phyloP scores from a whole-genome alignment of 2,113 vertebrate genomes.

The Trogon surrucura region DNA sequence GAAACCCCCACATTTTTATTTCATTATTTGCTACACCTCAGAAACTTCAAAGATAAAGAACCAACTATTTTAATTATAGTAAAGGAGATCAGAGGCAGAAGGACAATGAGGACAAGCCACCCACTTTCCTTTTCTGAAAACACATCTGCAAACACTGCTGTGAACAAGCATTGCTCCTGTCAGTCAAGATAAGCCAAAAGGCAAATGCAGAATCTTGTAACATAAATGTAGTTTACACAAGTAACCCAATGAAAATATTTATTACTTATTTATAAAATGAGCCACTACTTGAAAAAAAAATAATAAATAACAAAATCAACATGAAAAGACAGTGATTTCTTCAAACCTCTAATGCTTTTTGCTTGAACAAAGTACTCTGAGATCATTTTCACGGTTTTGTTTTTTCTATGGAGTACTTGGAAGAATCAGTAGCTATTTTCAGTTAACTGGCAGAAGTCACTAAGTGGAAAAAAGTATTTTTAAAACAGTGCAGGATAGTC shows the following conservation, averaged over 20 bases:
- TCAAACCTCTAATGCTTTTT: background rate
- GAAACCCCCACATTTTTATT: background rate
- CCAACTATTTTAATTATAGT: background rate
- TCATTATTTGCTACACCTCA: background rate
- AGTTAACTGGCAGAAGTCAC: background rate
- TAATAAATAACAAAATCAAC: background rate
- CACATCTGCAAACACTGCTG: rapidly evolving
- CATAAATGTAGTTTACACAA: background rate
- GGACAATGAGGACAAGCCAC: background rate
- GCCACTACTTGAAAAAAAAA: background rate
- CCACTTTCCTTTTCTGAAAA: background rate
- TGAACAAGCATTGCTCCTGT: background rate
- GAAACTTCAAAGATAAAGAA: background rate
- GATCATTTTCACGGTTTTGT: background rate
- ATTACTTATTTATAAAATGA: background rate
- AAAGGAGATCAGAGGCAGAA: background rate
- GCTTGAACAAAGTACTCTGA: background rate
- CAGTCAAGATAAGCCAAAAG: background rate
- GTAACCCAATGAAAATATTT: background rate
- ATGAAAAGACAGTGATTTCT: background rate
- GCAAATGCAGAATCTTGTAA: background rate
- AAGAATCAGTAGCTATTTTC: background rate
- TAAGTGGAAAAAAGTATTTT: background rate
- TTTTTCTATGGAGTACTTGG: background rate
- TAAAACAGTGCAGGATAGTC: background rate